Base-by-base conservation (phyloP, 2,888 invertebrate genomes). In the Dichetophora obliterata region DNA sequence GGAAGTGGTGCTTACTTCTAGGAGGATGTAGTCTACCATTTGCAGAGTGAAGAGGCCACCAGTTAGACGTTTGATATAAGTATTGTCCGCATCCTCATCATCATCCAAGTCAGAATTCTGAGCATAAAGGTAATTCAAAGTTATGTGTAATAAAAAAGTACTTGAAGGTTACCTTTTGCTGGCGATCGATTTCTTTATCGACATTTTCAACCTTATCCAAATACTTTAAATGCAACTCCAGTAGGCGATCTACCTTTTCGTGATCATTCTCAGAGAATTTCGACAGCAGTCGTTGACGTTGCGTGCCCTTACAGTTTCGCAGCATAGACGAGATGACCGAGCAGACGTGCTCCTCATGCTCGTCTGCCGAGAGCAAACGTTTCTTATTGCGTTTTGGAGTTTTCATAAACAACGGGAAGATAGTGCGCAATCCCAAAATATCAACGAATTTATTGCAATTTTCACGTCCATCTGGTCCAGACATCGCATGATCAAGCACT, bases 321-420 rank as follows among this genome's bases (percentile, higher is more conserved):
- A 99, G 89, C 94, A 99, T 95, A 50, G 96, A 96, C 0, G 96
- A 94, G 84, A 99, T 95, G 78, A 98, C 96, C 0, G 98, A 97
- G 22, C 95, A 92, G 0, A 98, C 97, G 89, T 98, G 97, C 90
- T 99, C 97, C 92, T 98, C 98, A 84, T 98, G 95, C 86, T 98
- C 96, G 86, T 97, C 96, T 0, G 94, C 92, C 6, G 95, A 94
- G 11, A 96, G 90, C 66, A 96, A 91, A 83, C 94, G 93, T 86
- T 94, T 94, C 78, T 94, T 91, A 83, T 93, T 93, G 84, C 95
- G 93, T 84, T 95, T 95, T 0, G 99, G 99, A 0, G 99, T 99
- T 90, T 98, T 98, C 99, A 99, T 99, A 87, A 99, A 99, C 0
- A 99, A 91, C 0, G 99, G 99, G 90, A 99, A 99, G 78, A 99